Conservation (phyloP, 2,888 invertebrate species). For the Platypus cylindrus region DNA sequence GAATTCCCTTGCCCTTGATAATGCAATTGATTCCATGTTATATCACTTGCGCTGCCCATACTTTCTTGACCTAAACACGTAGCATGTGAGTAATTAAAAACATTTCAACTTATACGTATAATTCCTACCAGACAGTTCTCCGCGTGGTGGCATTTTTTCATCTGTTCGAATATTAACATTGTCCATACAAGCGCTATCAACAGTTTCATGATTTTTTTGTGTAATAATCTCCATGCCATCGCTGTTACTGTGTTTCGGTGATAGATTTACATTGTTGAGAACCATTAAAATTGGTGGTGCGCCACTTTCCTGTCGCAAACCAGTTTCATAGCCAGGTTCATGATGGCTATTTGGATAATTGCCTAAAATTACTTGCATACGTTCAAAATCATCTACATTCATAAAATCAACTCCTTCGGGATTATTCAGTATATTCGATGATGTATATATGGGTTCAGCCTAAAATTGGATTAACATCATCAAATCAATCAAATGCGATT, state of each 20-base stretch:
- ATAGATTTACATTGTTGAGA: slow-evolving; percentile 25
- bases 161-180: slow-evolving; percentile 70
- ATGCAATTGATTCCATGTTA: slow-evolving; percentile 61
- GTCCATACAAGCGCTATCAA: slow-evolving; percentile 6
- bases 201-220: slow-evolving; percentile 6
- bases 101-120: slow-evolving; percentile 33
- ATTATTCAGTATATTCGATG: slow-evolving; percentile 25
- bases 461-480: slow-evolving; percentile 7
- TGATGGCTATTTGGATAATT: slow-evolving; percentile 29
- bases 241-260: slow-evolving; percentile 14
- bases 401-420: slow-evolving; percentile 33
- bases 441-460: slow-evolving; percentile 24
- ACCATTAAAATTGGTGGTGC: slow-evolving; percentile 31
- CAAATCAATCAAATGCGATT: not conserved
- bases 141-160: slow-evolving; percentile 77
- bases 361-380: slow-evolving; percentile 31
- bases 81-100: not conserved
- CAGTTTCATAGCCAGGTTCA: slow-evolving; percentile 29
- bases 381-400: slow-evolving; percentile 39
- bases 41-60: slow-evolving; percentile 65
- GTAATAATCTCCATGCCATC: slow-evolving; percentile 6
- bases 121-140: slow-evolving; percentile 76
- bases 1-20: slow-evolving; percentile 22
- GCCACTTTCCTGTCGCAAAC: slow-evolving; percentile 18
- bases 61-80: slow-evolving; percentile 61